Percentiles rank a stretch among this genome's conserved stretches.
These are phyloP conservation scores for Limosa lapponica DNA, from an alignment of 2,797 vertebrate genomes.

Conservation along the genomic window DNA sequence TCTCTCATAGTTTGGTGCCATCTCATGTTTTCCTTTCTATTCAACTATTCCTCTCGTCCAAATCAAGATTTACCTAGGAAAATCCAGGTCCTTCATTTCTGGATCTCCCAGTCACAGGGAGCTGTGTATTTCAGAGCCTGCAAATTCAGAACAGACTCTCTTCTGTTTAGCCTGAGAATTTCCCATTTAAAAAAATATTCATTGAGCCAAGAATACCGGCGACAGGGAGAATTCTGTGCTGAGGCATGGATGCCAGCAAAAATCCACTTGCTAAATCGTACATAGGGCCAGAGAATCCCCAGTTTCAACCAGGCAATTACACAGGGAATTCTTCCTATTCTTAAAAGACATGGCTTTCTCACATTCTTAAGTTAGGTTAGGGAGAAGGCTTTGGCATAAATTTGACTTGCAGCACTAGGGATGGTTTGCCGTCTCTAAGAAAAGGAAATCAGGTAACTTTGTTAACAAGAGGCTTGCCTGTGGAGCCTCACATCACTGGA, in stretches of 20 bases:
- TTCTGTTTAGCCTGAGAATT: conserved; percentile 58
- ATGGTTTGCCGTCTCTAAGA: background rate
- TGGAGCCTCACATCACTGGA: background rate
- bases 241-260: background rate
- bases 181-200: conserved; percentile 31
- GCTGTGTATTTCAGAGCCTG: conserved; percentile 12
- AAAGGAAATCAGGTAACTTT: background rate
- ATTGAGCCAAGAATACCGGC: conserved; percentile 24
- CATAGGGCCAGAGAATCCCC: background rate
- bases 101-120: background rate
- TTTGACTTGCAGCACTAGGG: background rate
- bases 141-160: conserved; percentile 39
- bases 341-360: background rate
- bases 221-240: background rate
- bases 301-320: background rate
- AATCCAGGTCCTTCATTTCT: background rate
- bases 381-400: background rate
- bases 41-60: background rate
- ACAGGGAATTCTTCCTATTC: background rate
- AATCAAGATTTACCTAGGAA: background rate
- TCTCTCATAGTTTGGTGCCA: background rate
- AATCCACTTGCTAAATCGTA: background rate
- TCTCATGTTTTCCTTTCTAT: background rate
- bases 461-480: background rate
- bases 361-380: background rate